Conservation (phyloP, 1,140 invertebrate genomes). For the Goniozus legneri region DNA sequence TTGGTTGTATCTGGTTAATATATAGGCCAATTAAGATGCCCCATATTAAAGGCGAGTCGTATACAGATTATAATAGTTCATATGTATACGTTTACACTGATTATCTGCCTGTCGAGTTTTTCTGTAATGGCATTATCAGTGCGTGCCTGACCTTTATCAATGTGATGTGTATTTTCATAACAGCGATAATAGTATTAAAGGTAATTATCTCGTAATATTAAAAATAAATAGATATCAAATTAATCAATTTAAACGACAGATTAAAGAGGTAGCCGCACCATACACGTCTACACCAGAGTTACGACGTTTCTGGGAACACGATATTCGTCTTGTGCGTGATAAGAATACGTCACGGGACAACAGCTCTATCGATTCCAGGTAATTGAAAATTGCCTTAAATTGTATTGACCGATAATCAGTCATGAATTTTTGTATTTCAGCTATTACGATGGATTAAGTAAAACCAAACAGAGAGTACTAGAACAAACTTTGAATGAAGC, state of each 20-base stretch:
- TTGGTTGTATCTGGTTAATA: conserved; percentile 68
- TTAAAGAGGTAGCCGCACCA: conserved; percentile 82
- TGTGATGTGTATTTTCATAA: conserved; percentile 80
- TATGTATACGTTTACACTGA: conserved; percentile 66
- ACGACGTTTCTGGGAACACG: conserved; percentile 76
- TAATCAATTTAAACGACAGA: conserved; percentile 48
- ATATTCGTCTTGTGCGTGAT: conserved; percentile 69
- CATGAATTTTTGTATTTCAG: conserved; percentile 26
- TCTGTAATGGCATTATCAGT: conserved; percentile 75
- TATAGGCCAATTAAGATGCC: conserved; percentile 66
- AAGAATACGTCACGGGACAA: conserved; percentile 52
- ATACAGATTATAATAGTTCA: conserved; percentile 57
- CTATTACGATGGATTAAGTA: conserved; percentile 42
- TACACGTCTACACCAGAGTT: conserved; percentile 72
- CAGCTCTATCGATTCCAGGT: conserved; percentile 45
- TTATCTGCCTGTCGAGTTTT: conserved; percentile 72
- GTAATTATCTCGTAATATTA: too few species aligned
- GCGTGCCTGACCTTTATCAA: conserved; percentile 78
- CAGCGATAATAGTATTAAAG: conserved; percentile 77
- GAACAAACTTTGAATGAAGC: conserved; percentile 58
- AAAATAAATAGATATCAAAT: neutral
- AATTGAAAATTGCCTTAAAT: too few species aligned
- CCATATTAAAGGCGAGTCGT: conserved; percentile 65
- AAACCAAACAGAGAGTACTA: conserved; percentile 38
- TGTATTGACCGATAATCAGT: too few species aligned